Conservation (phyloP, 1,140 invertebrate species). For the Drosophila neocordata region DNA sequence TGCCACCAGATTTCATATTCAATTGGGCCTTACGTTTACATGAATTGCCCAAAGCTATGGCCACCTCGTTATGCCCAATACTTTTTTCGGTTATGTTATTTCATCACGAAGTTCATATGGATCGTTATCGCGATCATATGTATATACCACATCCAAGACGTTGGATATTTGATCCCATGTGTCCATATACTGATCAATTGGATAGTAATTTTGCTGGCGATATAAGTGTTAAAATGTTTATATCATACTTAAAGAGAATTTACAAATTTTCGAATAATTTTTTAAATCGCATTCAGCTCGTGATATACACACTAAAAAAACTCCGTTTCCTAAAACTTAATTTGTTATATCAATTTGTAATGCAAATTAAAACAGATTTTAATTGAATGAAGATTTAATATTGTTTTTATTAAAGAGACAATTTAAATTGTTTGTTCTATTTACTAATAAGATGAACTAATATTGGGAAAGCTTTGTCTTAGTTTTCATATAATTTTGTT, state of each 20-base stretch:
- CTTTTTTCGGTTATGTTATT: background rate
- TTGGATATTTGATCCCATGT: background rate
- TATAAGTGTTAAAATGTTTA: no score
- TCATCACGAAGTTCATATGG: constrained; percentile 1
- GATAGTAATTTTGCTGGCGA: background rate
- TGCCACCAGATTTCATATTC: constrained; percentile 8
- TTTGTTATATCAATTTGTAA: no score
- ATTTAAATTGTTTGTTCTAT: no score
- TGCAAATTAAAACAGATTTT: no score
- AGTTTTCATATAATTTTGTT: no score
- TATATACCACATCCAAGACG: background rate
- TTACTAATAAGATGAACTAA: no score
- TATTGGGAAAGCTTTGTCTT: no score
- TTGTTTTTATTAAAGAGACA: no score
- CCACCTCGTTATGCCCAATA: background rate
- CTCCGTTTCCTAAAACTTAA: no score
- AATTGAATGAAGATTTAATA: no score
- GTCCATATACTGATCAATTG: background rate
- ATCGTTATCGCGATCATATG: background rate
- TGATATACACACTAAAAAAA: background rate
- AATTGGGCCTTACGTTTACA: background rate
- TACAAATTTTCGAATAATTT: background rate
- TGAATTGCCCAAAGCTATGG: background rate
- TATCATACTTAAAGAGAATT: no score
- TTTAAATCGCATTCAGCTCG: background rate